Conservation (phyloP, 2,113 vertebrate genomes). For the Callospermophilus lateralis region DNA sequence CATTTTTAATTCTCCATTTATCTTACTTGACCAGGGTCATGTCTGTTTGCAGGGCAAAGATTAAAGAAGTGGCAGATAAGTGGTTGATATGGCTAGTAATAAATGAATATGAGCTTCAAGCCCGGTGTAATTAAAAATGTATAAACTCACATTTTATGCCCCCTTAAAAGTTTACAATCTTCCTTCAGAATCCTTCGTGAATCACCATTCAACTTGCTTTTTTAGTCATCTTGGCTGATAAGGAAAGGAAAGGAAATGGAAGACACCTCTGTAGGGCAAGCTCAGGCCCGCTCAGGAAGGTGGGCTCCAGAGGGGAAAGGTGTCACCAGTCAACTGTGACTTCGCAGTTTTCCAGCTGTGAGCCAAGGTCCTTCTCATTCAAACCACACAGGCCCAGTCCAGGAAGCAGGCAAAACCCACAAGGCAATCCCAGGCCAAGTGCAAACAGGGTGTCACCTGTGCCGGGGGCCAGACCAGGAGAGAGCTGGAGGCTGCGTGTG, state of each 20-base stretch:
- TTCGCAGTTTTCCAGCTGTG: background rate
- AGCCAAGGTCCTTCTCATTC: background rate
- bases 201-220: background rate
- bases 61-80: constrained; percentile 71
- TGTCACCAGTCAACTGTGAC: rapidly evolving
- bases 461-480: rapidly evolving
- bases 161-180: constrained; percentile 65
- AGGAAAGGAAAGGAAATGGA: constrained; percentile 71
- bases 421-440: background rate
- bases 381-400: background rate
- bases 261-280: constrained; percentile 51
- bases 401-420: background rate
- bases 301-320: rapidly evolving
- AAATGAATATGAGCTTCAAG: constrained; percentile 70
- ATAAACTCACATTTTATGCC: constrained; percentile 68
- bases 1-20: constrained; percentile 74
- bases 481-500: rapidly evolving
- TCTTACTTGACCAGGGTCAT: constrained; percentile 75
- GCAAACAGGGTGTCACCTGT: background rate
- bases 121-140: constrained; percentile 78
- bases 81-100: constrained; percentile 66
- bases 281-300: constrained; percentile 17
- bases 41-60: constrained; percentile 75
- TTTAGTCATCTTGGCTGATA: constrained; percentile 70
- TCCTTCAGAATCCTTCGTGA: constrained; percentile 31